Percentiles rank a stretch among this genome's conserved stretches.
phyloP scores from a whole-genome alignment of 2,888 invertebrate species.

The Campoplex nolae region DNA sequence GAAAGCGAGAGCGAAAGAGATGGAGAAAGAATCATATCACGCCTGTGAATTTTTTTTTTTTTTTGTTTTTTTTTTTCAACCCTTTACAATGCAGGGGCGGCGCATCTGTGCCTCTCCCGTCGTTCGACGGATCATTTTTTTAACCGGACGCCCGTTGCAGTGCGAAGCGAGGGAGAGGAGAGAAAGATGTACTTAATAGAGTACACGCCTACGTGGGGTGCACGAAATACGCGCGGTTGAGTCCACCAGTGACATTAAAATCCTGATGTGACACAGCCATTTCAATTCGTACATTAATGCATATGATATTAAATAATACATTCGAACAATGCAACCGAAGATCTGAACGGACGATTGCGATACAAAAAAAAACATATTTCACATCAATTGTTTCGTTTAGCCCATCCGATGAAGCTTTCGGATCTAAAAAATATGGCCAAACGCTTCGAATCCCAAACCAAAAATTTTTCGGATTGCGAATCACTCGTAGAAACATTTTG shows the following conservation, averaged over 20 bases:
- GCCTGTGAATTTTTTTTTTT: conserved; percentile 23
- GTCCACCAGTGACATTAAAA: conserved; percentile 68
- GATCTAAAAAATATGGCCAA: not conserved
- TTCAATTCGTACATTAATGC: conserved; percentile 41
- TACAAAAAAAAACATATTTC: conserved; percentile 69
- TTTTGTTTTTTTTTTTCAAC: conserved; percentile 54
- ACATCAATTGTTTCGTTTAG: conserved; percentile 1
- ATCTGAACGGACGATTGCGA: conserved; percentile 35
- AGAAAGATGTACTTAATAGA: conserved; percentile 71
- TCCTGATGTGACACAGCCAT: conserved; percentile 65
- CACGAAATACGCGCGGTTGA: conserved; percentile 38
- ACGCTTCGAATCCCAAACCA: not conserved
- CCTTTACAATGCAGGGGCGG: conserved; percentile 69
- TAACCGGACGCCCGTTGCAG: conserved; percentile 57
- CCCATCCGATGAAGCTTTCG: not conserved
- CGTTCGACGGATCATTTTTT: conserved; percentile 69
- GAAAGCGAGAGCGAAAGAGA: conserved; percentile 62
- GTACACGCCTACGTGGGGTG: conserved; percentile 78
- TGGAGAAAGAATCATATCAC: conserved; percentile 71
- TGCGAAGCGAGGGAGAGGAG: conserved; percentile 61
- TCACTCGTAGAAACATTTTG: too few relatives aligned
- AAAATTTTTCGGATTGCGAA: not conserved
- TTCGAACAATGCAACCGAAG: too few relatives aligned
- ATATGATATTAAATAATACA: conserved; percentile 54
- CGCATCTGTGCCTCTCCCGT: conserved; percentile 76